Evolutionary conservation across 1,140 invertebrate species (phyloP).

Genomic region (Hycleus phaleratus): DNA sequence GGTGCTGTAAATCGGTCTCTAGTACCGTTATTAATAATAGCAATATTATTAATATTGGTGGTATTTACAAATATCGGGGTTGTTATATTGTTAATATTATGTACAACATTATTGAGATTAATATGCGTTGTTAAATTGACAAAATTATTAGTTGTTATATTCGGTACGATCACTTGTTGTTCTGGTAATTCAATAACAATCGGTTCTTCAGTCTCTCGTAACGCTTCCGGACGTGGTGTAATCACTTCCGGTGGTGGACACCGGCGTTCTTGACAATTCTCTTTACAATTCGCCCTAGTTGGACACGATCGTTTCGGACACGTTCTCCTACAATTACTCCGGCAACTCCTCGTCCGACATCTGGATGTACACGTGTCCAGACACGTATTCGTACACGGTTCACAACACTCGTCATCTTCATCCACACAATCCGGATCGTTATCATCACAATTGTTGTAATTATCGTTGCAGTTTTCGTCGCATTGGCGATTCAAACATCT

Average conservation of each 20-base stretch:
- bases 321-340: not conserved
- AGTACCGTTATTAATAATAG: not conserved
- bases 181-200: not conserved
- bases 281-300: too few species aligned
- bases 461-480: too few species aligned
- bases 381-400: not conserved
- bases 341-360: not conserved
- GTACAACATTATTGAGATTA: constrained; percentile 5
- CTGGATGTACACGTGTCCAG: not conserved
- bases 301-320: too few species aligned
- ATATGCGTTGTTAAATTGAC: constrained; percentile 7
- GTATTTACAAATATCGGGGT: constrained; percentile 5
- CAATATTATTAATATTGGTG: constrained; percentile 5
- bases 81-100: constrained; percentile 6
- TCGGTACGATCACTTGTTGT: not conserved
- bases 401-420: too few species aligned
- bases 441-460: too few species aligned
- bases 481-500: too few species aligned
- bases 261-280: not conserved
- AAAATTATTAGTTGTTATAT: constrained; percentile 3
- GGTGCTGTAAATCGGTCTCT: too few species aligned
- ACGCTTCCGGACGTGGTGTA: not conserved
- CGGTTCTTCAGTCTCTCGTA: not conserved
- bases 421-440: too few species aligned
- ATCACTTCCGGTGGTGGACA: not conserved